These are phyloP conservation scores for Tapera naevia DNA, from an alignment of 2,797 vertebrate species.

Conservation along the genomic window DNA sequence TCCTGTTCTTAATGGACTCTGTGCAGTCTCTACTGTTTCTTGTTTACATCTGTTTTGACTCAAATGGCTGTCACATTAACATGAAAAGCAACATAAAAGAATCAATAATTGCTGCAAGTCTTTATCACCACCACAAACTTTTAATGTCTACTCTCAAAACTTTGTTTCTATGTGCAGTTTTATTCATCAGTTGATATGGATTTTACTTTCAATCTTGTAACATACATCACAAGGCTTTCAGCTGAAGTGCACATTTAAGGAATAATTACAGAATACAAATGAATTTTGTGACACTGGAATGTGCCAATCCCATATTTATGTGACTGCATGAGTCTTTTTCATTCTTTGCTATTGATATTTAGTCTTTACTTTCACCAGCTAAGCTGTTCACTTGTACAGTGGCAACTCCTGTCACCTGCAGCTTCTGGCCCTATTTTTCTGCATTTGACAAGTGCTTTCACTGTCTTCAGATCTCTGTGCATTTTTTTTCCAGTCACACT, in stretches of 20 bases:
- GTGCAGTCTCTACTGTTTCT: neutral
- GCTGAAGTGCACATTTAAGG: neutral
- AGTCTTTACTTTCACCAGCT: neutral
- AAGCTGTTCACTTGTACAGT: neutral
- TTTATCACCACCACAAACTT: slow-evolving; percentile 15
- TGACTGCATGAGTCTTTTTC: neutral
- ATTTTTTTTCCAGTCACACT: neutral
- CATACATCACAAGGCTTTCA: neutral
- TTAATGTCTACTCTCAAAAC: slow-evolving; percentile 6
- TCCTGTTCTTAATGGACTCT: neutral
- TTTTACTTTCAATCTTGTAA: slow-evolving; percentile 26
- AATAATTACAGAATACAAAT: neutral
- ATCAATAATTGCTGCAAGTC: neutral
- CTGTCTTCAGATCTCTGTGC: neutral
- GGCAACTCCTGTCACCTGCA: neutral
- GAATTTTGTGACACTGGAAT: neutral
- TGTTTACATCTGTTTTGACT: neutral
- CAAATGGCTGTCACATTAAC: slow-evolving; percentile 13
- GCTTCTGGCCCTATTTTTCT: neutral
- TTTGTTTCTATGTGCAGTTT: neutral
- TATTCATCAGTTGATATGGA: neutral
- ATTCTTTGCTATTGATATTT: neutral
- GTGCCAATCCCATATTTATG: neutral
- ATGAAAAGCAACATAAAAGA: slow-evolving; percentile 8
- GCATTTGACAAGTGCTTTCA: neutral